Percentiles rank a stretch among this genome's conserved stretches.
These are phyloP conservation scores for Scelioninae gen. 1 DNA, from an alignment of 2,888 invertebrate species.

Conservation along the genomic window DNA sequence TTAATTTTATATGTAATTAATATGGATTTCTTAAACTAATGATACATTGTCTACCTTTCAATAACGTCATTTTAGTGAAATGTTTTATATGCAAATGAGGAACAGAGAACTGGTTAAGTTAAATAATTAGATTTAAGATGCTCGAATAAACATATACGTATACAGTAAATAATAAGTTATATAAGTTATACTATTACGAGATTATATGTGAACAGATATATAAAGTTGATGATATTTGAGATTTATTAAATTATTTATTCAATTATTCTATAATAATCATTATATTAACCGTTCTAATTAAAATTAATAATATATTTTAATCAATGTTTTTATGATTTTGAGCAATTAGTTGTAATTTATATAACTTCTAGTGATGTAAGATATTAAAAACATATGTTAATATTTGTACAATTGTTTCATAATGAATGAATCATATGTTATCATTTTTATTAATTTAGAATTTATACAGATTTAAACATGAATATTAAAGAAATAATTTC, in stretches of 20 bases:
- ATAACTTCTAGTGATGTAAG: neutral
- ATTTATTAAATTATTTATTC: neutral
- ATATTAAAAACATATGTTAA: neutral
- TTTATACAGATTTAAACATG: neutral
- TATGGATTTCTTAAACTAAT: neutral
- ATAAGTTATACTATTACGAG: neutral
- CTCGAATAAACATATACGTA: no score
- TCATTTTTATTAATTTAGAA: neutral
- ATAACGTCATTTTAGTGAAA: neutral
- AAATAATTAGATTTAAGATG: no score
- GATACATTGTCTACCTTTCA: neutral
- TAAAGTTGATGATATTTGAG: neutral
- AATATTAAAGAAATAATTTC: neutral
- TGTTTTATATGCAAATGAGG: neutral
- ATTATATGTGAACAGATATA: neutral
- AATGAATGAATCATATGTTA: neutral
- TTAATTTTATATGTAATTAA: neutral
- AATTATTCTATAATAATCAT: neutral
- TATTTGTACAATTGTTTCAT: slow-evolving; percentile 21
- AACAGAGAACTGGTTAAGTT: no score
- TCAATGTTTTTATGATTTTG: neutral
- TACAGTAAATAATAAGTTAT: neutral
- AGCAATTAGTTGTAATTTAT: neutral
- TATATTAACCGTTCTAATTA: neutral
- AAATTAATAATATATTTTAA: neutral